phyloP scores from a whole-genome alignment of 1,140 invertebrate species.

The Caenorhabditis brenneri region DNA sequence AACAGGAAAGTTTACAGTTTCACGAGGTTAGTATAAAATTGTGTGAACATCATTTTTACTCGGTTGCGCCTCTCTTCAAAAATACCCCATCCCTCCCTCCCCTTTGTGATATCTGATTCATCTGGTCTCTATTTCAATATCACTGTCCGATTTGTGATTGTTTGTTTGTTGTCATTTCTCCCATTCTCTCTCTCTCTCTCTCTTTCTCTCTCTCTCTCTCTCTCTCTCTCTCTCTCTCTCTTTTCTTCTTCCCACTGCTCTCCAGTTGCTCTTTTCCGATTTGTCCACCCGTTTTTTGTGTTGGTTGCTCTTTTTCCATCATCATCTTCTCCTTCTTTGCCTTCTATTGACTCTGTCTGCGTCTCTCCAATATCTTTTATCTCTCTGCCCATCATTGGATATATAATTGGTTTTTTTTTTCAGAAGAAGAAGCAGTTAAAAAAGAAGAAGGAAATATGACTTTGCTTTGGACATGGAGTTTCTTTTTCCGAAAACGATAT shows the following conservation, averaged over 20 bases:
- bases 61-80: background rate
- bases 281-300: slow-evolving; percentile 23
- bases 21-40: too few species aligned
- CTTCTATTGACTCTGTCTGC: background rate
- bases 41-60: too few species aligned
- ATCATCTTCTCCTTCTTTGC: background rate
- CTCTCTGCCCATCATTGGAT: background rate
- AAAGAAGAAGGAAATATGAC: background rate
- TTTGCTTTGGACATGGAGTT: background rate
- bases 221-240: background rate
- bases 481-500: slow-evolving; percentile 4
- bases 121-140: background rate
- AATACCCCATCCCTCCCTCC: background rate
- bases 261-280: slow-evolving; percentile 37
- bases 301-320: background rate
- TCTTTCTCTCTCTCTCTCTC: background rate
- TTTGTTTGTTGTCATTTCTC: background rate
- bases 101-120: background rate
- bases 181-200: background rate
- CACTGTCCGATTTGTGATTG: slow-evolving; percentile 29
- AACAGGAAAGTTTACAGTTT: too few species aligned
- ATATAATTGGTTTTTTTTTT: slow-evolving; percentile 33
- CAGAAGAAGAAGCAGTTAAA: too few species aligned
- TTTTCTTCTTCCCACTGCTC: background rate
- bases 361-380: slow-evolving; percentile 23